Evolutionary conservation across 1,140 invertebrate genomes (phyloP).

Genomic region (Argopecten irradians): DNA sequence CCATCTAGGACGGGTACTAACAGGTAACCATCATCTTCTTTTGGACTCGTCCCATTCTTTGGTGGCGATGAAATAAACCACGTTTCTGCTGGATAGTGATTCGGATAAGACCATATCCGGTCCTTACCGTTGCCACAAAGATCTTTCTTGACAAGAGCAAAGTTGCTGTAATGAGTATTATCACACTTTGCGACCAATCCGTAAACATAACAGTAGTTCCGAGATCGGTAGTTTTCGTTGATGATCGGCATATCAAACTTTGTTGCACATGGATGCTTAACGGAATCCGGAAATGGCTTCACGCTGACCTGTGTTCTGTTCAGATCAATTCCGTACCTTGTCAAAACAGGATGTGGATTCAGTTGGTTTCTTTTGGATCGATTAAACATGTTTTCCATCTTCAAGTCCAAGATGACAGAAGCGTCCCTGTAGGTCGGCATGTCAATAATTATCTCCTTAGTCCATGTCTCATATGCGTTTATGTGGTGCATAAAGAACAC

Average conservation of each 20-base stretch:
- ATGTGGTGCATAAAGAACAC: slow-evolving; percentile 71
- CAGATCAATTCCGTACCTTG: slow-evolving; percentile 64
- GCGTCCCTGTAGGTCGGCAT: slow-evolving; percentile 63
- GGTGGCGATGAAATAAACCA: slow-evolving; percentile 44
- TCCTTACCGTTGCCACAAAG: slow-evolving; percentile 42
- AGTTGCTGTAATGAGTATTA: neutral
- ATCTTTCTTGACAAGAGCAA: slow-evolving; percentile 53
- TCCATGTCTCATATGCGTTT: slow-evolving; percentile 67
- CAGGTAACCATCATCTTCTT: slow-evolving; percentile 52
- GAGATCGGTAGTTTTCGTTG: slow-evolving; percentile 66
- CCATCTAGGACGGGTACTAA: slow-evolving; percentile 60
- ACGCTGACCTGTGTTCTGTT: slow-evolving; percentile 33
- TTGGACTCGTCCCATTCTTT: neutral
- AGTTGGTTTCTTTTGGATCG: slow-evolving; percentile 58
- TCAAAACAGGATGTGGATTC: slow-evolving; percentile 55
- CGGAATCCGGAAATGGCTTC: slow-evolving; percentile 41
- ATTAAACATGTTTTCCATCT: slow-evolving; percentile 58
- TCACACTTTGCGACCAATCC: slow-evolving; percentile 64
- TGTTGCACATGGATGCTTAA: slow-evolving; percentile 48
- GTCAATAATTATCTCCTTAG: slow-evolving; percentile 64
- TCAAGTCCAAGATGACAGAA: slow-evolving; percentile 61
- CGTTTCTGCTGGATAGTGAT: slow-evolving; percentile 47
- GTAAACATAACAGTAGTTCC: slow-evolving; percentile 69
- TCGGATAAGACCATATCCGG: slow-evolving; percentile 29
- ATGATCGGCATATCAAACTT: slow-evolving; percentile 70